Conservation (phyloP, 1,140 invertebrate genomes). For the Belonocnema kinseyi region DNA sequence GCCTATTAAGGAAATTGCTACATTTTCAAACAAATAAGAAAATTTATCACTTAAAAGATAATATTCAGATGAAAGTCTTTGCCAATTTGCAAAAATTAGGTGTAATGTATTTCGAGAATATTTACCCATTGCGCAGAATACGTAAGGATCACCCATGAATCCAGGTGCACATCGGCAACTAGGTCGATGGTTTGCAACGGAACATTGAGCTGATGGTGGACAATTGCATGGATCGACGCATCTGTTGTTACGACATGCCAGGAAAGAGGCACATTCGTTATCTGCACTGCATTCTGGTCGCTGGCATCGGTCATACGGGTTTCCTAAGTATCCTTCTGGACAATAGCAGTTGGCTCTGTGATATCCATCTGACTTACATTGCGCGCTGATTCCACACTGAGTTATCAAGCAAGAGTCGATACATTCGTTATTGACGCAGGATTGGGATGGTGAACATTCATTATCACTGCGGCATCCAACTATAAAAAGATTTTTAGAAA, state of each 20-base stretch:
- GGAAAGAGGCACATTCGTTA: conserved; percentile 83
- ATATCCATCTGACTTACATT: conserved; percentile 82
- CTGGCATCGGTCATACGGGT: conserved; percentile 85
- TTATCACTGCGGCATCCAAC: conserved; percentile 90
- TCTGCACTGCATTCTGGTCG: conserved; percentile 86
- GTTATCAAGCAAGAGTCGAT: conserved; percentile 86
- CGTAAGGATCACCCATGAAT: conserved; percentile 86
- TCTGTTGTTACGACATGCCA: conserved; percentile 84
- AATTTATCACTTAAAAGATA: too few species aligned
- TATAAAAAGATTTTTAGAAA: conserved; percentile 63
- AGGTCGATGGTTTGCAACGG: conserved; percentile 85
- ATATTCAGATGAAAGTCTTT: too few species aligned
- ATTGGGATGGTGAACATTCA: conserved; percentile 88
- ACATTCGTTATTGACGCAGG: conserved; percentile 90
- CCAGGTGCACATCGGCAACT: conserved; percentile 89
- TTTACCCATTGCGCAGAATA: conserved; percentile 80
- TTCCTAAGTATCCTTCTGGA: conserved; percentile 83
- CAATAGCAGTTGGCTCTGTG: conserved; percentile 89
- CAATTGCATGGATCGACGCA: conserved; percentile 90
- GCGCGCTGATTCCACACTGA: conserved; percentile 88
- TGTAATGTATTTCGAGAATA: neutral
- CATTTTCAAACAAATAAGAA: too few species aligned
- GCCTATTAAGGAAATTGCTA: too few species aligned
- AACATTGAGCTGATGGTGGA: conserved; percentile 83
- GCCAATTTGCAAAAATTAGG: too few species aligned